Evolutionary conservation across 2,797 vertebrate genomes (phyloP).

Genomic region (Acipenser oxyrinchus): DNA sequence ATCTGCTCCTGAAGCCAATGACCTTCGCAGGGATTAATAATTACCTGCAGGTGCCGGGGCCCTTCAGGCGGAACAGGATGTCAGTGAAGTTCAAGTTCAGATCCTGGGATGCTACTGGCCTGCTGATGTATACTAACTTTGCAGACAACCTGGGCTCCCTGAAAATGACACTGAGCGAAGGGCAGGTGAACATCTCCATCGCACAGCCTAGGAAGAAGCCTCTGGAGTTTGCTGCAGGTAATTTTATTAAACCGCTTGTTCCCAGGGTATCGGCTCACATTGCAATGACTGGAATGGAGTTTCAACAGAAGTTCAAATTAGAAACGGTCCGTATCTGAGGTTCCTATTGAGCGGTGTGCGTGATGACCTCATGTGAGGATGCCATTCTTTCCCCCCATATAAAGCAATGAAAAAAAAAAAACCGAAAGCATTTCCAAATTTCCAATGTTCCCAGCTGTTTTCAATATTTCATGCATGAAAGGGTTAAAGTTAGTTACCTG

Average conservation of each 20-base stretch:
- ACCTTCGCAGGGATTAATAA: constrained; percentile 93
- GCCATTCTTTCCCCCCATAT: too few relatives aligned
- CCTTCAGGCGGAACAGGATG: constrained; percentile 73
- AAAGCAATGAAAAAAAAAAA: too few relatives aligned
- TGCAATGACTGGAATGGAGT: too few relatives aligned
- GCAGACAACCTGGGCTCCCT: constrained; percentile 78
- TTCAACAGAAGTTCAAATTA: too few relatives aligned
- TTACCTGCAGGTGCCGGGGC: constrained; percentile 80
- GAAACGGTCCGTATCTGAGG: too few relatives aligned
- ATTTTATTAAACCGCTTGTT: not conserved
- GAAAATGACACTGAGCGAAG: constrained; percentile 88
- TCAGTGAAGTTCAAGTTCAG: constrained; percentile 91
- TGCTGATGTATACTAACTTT: constrained; percentile 85
- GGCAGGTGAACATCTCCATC: constrained; percentile 90
- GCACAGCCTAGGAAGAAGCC: constrained; percentile 81
- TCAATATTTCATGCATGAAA: too few relatives aligned
- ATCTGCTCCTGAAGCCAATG: constrained; percentile 81
- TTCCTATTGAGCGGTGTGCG: too few relatives aligned
- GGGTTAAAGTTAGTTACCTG: too few relatives aligned
- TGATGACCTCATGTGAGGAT: too few relatives aligned
- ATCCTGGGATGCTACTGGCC: constrained; percentile 85
- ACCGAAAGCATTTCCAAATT: too few relatives aligned
- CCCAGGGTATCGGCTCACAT: too few relatives aligned
- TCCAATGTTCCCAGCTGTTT: too few relatives aligned
- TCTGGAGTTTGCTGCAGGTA: constrained; percentile 91